Base-by-base conservation (phyloP, 2,797 vertebrate genomes). In the Moxostoma hubbsi region DNA sequence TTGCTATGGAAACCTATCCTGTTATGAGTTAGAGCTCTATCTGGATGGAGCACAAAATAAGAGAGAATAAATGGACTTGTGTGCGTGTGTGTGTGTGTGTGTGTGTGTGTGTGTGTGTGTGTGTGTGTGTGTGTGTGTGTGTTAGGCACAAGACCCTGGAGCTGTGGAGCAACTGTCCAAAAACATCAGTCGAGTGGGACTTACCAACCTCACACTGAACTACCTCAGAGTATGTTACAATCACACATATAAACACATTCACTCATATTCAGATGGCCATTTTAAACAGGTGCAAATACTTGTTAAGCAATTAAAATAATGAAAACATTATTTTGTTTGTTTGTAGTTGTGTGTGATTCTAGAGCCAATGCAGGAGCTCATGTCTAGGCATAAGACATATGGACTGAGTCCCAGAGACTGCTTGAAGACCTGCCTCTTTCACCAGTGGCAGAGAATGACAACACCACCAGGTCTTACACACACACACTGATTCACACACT, bases 311-410 rank as follows among this genome's bases (percentile, higher is more conserved):
- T 36, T 36, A 36, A 24, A 24, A 24, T 24, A 61, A 36, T 46
- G 11, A 62, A 24, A 63, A 46, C 0, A 49, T 24, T 10, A 0
- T 53, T 47, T 63, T 76, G n/a, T 65, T 43, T 81, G 16, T 65
- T 59, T 70, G 63, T 11, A 99, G 98, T 96, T 99, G 86, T 99
- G 98, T 93, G 97, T 99, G 92, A 99, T 99, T 90, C 93, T 99
- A 79, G 98, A 99, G 94, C 98, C 98, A 90, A 99, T 99, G 98
- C 98, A 99, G 93, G 98, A 99, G 94, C 94, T 99, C 85, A 99
- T 99, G 98, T 99, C 98, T 78, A 95, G 98, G 89, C 98, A 99
- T 91, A 99, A 99, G 95, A 99, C 98, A 5, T 99, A 99, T 91
- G 98, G 97, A 92, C 95, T 99, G 93, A 99, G 97, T 93, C 98